These are phyloP conservation scores for Numida meleagris DNA, from an alignment of 2,113 vertebrate species.

Conservation along the genomic window DNA sequence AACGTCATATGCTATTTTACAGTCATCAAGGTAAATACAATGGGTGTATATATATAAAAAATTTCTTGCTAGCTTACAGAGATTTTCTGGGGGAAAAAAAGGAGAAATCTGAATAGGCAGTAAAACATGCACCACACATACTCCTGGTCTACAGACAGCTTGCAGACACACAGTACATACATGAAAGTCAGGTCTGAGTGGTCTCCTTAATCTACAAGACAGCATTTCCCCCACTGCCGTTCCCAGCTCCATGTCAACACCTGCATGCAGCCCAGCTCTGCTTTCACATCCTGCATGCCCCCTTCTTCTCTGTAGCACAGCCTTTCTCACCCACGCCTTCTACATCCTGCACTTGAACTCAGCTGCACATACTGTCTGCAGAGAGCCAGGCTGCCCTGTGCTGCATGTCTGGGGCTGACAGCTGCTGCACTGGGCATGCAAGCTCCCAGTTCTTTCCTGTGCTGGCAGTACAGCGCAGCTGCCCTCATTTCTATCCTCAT, in stretches of 20 bases:
- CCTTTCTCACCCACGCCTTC: not conserved
- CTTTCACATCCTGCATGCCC: not conserved
- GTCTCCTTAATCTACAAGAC: not conserved
- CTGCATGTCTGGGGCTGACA: not conserved
- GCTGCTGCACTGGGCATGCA: not conserved
- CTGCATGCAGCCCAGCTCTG: not conserved
- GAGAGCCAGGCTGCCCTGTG: not conserved
- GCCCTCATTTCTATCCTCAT: fast-evolving
- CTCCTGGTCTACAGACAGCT: not conserved
- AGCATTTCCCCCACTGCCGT: not conserved
- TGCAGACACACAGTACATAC: not conserved
- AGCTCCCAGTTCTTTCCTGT: fast-evolving
- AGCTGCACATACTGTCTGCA: not conserved
- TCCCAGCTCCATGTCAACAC: not conserved
- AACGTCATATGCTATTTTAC: not conserved
- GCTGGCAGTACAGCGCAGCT: fast-evolving
- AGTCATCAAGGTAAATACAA: not conserved
- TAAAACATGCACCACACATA: not conserved
- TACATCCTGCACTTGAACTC: not conserved
- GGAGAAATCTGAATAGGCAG: not conserved
- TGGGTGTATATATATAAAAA: not conserved
- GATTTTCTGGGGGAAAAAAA: not conserved
- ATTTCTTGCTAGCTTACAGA: not conserved
- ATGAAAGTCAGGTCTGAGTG: not conserved
- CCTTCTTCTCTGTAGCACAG: not conserved